These are phyloP conservation scores for zebrafish (Danio rerio) DNA, from an alignment of 2,113 vertebrate genomes.

Conservation along the genomic window DNA sequence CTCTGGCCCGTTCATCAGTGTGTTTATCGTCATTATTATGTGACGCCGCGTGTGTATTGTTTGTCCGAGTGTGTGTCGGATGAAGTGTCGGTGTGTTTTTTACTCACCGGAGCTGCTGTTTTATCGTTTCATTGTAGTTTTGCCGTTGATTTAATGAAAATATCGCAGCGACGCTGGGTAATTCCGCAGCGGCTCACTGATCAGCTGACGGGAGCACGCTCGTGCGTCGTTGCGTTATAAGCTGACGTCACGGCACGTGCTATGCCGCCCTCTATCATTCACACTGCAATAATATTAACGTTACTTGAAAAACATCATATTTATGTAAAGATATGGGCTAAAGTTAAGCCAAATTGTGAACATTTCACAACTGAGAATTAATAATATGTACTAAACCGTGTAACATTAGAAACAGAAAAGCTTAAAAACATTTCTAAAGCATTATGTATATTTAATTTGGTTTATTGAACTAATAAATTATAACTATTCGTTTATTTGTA, in stretches of 20 bases:
- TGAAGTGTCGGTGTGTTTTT: neutral
- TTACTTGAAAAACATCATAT: too few species aligned
- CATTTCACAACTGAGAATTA: too few species aligned
- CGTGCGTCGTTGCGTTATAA: slow-evolving; percentile 10
- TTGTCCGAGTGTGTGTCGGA: neutral
- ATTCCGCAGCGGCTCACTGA: slow-evolving; percentile 22
- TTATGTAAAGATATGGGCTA: too few species aligned
- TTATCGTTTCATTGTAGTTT: slow-evolving; percentile 16
- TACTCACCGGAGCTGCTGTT: slow-evolving; percentile 15
- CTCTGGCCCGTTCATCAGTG: slow-evolving; percentile 20
- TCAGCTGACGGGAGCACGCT: slow-evolving; percentile 36
- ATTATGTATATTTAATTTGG: too few species aligned
- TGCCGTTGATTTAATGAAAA: slow-evolving; percentile 24
- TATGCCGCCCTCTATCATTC: neutral
- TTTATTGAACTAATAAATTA: too few species aligned
- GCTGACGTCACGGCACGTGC: neutral
- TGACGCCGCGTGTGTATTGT: neutral
- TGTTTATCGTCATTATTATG: neutral
- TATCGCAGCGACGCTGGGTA: neutral
- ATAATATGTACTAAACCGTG: too few species aligned
- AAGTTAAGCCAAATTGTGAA: too few species aligned
- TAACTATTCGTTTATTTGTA: too few species aligned
- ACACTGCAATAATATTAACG: too few species aligned
- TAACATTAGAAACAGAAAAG: too few species aligned
- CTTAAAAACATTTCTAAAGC: too few species aligned